These are phyloP conservation scores for Syndactyla subalaris DNA, from an alignment of 2,797 vertebrate genomes.

Conservation along the genomic window DNA sequence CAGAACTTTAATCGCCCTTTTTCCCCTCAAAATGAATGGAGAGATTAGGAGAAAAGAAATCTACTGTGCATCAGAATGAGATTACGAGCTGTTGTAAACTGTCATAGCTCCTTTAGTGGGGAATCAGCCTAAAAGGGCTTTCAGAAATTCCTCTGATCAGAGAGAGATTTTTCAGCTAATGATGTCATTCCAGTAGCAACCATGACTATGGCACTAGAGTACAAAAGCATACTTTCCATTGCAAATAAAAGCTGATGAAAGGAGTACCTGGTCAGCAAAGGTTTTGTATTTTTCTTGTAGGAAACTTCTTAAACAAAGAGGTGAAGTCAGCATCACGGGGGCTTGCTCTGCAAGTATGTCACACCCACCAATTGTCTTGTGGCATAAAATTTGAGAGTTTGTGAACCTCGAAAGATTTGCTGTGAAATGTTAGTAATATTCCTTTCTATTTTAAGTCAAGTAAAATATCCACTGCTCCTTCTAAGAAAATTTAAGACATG, in stretches of 20 bases:
- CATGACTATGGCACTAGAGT: not conserved
- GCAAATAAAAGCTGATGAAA: not conserved
- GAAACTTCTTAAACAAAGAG: not conserved
- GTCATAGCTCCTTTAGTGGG: not conserved
- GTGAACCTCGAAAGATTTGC: not conserved
- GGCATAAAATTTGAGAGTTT: not conserved
- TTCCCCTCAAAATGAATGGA: not conserved
- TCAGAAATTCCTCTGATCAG: not conserved
- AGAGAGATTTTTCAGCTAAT: not conserved
- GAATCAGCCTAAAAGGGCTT: not conserved
- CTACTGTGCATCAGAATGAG: accelerated
- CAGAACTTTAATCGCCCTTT: not conserved
- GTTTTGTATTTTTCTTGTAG: not conserved
- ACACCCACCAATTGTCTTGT: not conserved
- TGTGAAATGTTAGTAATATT: not conserved
- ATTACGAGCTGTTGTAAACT: not conserved
- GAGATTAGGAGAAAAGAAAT: not conserved
- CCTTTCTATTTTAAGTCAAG: not conserved
- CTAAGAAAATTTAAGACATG: not conserved
- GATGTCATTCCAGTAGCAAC: not conserved
- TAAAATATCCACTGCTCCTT: not conserved
- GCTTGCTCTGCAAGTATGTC: not conserved
- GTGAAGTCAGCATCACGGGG: not conserved
- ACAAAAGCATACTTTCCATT: not conserved
- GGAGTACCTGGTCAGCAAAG: not conserved